A percentile compares a stretch with the other conserved stretches of the same genome.
Evolutionary conservation across 2,113 vertebrate species (phyloP).

Genomic region (Pica pica): DNA sequence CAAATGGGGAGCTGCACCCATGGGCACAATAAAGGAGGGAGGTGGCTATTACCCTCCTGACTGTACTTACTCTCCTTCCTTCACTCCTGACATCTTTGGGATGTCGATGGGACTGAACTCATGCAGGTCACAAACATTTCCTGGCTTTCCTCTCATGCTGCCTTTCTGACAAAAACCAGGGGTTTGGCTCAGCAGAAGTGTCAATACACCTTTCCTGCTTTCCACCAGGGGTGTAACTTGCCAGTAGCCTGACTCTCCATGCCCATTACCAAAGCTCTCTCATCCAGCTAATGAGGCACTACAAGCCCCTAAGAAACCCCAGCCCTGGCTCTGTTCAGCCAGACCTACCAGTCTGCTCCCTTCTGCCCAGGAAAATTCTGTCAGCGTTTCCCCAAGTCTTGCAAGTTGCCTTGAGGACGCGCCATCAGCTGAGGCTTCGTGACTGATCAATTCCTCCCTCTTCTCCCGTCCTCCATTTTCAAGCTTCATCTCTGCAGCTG

Average conservation of each 20-base stretch:
- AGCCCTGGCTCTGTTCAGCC: background rate
- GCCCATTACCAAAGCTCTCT: background rate
- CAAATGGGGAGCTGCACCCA: rapidly evolving
- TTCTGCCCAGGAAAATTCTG: conserved; percentile 24
- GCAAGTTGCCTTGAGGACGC: background rate
- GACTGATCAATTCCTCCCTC: conserved; percentile 25
- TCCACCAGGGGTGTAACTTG: background rate
- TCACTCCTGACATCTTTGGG: background rate
- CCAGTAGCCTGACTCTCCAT: background rate
- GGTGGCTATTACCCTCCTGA: background rate
- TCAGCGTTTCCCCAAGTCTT: background rate
- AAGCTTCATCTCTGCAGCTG: background rate
- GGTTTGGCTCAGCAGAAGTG: background rate
- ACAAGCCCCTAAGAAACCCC: background rate
- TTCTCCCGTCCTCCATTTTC: background rate
- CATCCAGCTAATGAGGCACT: background rate
- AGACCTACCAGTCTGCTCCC: background rate
- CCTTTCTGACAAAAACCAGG: background rate
- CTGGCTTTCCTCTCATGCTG: background rate
- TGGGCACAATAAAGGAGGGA: background rate
- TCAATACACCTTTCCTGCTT: background rate
- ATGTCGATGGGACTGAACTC: background rate
- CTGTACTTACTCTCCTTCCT: background rate
- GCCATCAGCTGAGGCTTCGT: background rate
- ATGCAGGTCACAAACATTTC: background rate